Percentiles rank a stretch among this genome's conserved stretches.
phyloP scores from a whole-genome alignment of 2,113 vertebrate species.

The Embiotoca jacksoni region DNA sequence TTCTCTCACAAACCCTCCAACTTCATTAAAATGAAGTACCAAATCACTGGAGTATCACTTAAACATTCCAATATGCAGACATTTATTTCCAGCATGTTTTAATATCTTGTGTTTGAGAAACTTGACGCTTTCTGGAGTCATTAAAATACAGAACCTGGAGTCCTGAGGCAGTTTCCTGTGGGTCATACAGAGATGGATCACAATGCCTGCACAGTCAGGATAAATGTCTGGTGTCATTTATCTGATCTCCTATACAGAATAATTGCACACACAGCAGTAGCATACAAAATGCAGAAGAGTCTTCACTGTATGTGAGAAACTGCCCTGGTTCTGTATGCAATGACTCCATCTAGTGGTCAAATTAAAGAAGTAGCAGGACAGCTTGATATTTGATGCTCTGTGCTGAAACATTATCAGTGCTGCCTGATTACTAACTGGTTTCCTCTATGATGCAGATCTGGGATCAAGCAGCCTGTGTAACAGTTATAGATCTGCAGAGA shows the following conservation, averaged over 20 bases:
- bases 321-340: not conserved
- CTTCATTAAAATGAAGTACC: no score
- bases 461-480: not conserved
- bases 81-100: no score
- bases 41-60: no score
- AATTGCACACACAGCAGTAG: not conserved
- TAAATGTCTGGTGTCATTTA: not conserved
- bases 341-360: slow-evolving; percentile 17
- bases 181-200: not conserved
- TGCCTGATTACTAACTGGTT: not conserved
- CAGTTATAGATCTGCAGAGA: not conserved
- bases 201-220: not conserved
- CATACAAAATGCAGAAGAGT: not conserved
- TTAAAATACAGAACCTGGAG: not conserved
- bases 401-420: not conserved
- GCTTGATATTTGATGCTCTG: not conserved
- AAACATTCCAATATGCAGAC: no score
- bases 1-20: no score
- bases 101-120: no score
- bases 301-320: no score
- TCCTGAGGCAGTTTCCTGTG: not conserved
- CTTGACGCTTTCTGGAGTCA: no score
- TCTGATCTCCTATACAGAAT: not conserved
- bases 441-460: not conserved
- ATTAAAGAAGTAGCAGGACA: not conserved